A percentile compares a stretch with the other conserved stretches of the same genome.
Conservation (phyloP, 2,797 vertebrate species). For the Peromyscus aztecus region DNA sequence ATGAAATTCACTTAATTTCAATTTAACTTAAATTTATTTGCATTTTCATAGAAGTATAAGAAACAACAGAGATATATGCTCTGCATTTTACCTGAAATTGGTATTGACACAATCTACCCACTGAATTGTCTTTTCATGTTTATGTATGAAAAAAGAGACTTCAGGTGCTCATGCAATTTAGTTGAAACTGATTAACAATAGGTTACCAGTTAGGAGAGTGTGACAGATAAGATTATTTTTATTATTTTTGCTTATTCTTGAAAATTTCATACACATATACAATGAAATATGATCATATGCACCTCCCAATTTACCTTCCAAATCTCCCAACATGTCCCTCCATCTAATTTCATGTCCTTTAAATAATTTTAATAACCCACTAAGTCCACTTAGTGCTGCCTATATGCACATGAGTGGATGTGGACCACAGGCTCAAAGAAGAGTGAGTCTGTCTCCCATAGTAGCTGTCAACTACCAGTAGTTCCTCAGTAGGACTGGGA, state of each 20-base stretch:
- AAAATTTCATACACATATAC: neutral
- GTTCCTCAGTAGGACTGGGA: too few species aligned
- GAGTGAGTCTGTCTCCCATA: neutral
- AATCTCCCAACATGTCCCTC: neutral
- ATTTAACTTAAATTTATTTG: neutral
- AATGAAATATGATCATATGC: neutral
- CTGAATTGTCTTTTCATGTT: neutral
- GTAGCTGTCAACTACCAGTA: neutral
- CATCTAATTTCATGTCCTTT: neutral
- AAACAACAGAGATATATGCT: neutral
- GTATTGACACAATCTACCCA: neutral
- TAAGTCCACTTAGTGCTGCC: neutral
- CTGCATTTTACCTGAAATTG: neutral
- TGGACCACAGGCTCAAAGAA: neutral
- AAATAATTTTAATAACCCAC: neutral
- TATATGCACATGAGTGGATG: neutral
- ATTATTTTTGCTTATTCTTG: neutral
- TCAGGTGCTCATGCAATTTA: neutral
- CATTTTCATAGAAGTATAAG: neutral
- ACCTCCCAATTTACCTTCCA: neutral
- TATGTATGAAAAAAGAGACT: neutral
- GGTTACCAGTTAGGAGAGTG: neutral
- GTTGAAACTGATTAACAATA: neutral
- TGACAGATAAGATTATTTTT: neutral
- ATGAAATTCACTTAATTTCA: neutral